phyloP scores from a whole-genome alignment of 2,888 invertebrate genomes.

The Boloria selene region DNA sequence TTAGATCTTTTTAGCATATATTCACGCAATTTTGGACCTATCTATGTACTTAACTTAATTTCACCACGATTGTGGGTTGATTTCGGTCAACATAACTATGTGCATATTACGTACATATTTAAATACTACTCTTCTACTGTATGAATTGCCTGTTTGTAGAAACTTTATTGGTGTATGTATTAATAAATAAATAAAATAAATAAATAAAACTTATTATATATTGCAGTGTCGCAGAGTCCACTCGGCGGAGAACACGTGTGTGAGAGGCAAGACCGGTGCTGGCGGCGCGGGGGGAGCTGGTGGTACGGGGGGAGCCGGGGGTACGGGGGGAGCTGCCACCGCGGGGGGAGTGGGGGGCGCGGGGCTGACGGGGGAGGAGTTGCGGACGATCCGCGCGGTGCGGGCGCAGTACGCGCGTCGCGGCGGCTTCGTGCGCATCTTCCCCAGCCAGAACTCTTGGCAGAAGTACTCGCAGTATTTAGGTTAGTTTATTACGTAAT shows the following conservation, averaged over 20 bases:
- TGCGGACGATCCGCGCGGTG: conserved; percentile 87
- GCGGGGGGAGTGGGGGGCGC: conserved; percentile 30
- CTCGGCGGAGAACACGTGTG: conserved; percentile 86
- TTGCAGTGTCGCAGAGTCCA: conserved; percentile 86
- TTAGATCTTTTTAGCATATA: too few species aligned
- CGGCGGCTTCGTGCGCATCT: conserved; percentile 95
- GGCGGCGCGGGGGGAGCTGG: conserved; percentile 50
- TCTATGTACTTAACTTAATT: too few species aligned
- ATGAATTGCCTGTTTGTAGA: too few species aligned
- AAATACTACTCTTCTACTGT: too few species aligned
- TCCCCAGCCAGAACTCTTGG: conserved; percentile 95
- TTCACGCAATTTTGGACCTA: too few species aligned
- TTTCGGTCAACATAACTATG: too few species aligned
- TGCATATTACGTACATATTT: too few species aligned
- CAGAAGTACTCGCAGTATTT: conserved; percentile 90
- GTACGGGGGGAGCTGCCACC: conserved; percentile 49
- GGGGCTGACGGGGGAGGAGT: conserved; percentile 88
- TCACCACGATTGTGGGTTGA: too few species aligned
- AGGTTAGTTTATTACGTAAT: conserved; percentile 63
- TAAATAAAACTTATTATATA: not conserved
- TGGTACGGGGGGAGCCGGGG: conserved; percentile 69
- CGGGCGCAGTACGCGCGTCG: conserved; percentile 90
- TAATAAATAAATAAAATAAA: too few species aligned
- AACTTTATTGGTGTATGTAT: too few species aligned
- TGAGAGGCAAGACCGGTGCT: conserved; percentile 55